Conservation (phyloP, 2,888 invertebrate species). For the Drosophila nr. perissopoda region DNA sequence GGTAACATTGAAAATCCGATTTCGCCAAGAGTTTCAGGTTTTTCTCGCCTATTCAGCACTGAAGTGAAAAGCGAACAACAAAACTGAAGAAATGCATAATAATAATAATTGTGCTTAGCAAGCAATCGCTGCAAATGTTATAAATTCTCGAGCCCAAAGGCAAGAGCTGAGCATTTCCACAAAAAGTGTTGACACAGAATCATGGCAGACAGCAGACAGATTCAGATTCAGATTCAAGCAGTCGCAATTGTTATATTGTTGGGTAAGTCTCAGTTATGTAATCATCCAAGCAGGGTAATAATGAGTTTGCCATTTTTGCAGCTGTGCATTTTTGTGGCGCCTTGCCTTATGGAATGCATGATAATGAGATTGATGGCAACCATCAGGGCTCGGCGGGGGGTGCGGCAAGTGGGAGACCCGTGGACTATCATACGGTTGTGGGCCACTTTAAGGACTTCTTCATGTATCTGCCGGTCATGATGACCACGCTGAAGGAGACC, state of each 20-base stretch:
- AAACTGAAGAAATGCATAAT: slow-evolving; percentile 27
- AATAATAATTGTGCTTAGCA: slow-evolving; percentile 57
- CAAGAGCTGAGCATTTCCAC: slow-evolving; percentile 55
- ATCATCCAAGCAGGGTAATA: not conserved
- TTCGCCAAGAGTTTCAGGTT: slow-evolving; percentile 38
- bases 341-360: slow-evolving; percentile 60
- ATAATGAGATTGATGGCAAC: slow-evolving; percentile 65
- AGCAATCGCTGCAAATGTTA: slow-evolving; percentile 57
- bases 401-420: slow-evolving; percentile 23
- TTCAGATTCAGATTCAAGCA: slow-evolving; percentile 27
- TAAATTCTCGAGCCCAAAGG: slow-evolving; percentile 55
- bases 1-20: slow-evolving; percentile 50
- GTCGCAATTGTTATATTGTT: slow-evolving; percentile 48
- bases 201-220: slow-evolving; percentile 52
- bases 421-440: slow-evolving; percentile 82
- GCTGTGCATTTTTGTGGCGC: slow-evolving; percentile 36
- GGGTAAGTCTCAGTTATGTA: slow-evolving; percentile 55
- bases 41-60: slow-evolving; percentile 56
- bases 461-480: slow-evolving; percentile 83
- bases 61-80: slow-evolving; percentile 35
- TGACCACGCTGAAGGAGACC: slow-evolving; percentile 82
- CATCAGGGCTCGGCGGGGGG: slow-evolving; percentile 28
- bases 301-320: slow-evolving; percentile 13
- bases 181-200: slow-evolving; percentile 28
- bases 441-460: slow-evolving; percentile 82